Base-by-base conservation (phyloP, 2,888 invertebrate genomes). In the Craniophora ligustri region DNA sequence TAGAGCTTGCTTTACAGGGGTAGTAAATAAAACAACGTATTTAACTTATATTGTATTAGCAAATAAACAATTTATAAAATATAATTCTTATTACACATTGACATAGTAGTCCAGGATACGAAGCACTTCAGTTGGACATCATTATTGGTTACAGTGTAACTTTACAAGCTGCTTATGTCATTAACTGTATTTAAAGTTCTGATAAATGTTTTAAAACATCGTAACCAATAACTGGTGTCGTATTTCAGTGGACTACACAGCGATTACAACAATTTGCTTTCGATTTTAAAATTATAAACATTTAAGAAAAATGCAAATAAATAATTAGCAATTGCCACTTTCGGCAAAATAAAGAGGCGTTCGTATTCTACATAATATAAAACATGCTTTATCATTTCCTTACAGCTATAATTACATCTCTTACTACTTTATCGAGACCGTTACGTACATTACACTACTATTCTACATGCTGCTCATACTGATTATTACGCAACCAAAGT, bases 31-130 rank as follows among this genome's bases (percentile, higher is more conserved):
- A 86, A 87, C 85, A 77, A 78, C 67, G 41, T 47, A 58, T 81
- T 86, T 88, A 87, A 87, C 86, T 89, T 97, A 56, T 98, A 99
- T 86, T 91, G 90, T 92, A 93, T 92, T 92, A 93, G 93, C 93
- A 93, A 93, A 92, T 92, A 92, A 92, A 93, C 93, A 92, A 92
- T 92, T 90, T 88, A 91, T 92, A 92, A 92, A 92, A 92, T 92
- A 92, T 91, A 91, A 88, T 66, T 88, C 87, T 88, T 88, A 89
- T 81, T 87, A 88, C 84, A 91, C 84, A 87, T 83, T 85, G 88
- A 89, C 86, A 81, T 85, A 79, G 79, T 84, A 87, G 84, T 88
- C 89, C 86, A 76, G 75, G 77, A 82, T 80, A 84, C 81, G 75
- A 85, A 85, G 85, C 87, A 83, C 77, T 76, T 78, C 70, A 71